Evolutionary conservation across 2,888 invertebrate species (phyloP).

Genomic region (Aleiodes testaceus): DNA sequence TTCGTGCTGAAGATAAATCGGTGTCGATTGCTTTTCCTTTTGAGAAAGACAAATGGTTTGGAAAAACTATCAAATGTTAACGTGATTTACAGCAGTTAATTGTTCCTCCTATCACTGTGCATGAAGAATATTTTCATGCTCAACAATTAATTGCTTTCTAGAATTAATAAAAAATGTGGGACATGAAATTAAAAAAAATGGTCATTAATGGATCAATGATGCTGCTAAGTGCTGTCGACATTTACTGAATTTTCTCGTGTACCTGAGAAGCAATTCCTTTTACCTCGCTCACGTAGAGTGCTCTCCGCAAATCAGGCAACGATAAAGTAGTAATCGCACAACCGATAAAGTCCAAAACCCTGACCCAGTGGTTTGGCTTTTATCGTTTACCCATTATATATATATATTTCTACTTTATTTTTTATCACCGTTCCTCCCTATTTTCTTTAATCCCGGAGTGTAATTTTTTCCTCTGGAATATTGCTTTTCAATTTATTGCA

Average conservation of each 20-base stretch:
- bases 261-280: constrained; percentile 33
- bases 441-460: too few relatives aligned
- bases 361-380: constrained; percentile 9
- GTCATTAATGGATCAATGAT: neutral
- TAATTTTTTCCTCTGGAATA: too few relatives aligned
- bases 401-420: too few relatives aligned
- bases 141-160: neutral
- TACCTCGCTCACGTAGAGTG: constrained; percentile 36
- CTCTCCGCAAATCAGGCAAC: constrained; percentile 65
- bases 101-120: neutral
- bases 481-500: too few relatives aligned
- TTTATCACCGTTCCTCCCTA: too few relatives aligned
- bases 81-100: neutral
- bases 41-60: neutral
- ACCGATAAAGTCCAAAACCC: constrained; percentile 17
- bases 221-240: constrained; percentile 45
- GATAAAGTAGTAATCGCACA: constrained; percentile 68
- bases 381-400: neutral
- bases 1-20: neutral
- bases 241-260: neutral
- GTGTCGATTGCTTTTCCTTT: neutral
- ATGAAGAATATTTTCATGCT: neutral
- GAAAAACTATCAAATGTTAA: neutral
- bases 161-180: constrained; percentile 27
- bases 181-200: constrained; percentile 7